A percentile compares a stretch with the other conserved stretches of the same genome.
Conservation (phyloP, 2,797 vertebrate species). For the Hoplostethus atlanticus region DNA sequence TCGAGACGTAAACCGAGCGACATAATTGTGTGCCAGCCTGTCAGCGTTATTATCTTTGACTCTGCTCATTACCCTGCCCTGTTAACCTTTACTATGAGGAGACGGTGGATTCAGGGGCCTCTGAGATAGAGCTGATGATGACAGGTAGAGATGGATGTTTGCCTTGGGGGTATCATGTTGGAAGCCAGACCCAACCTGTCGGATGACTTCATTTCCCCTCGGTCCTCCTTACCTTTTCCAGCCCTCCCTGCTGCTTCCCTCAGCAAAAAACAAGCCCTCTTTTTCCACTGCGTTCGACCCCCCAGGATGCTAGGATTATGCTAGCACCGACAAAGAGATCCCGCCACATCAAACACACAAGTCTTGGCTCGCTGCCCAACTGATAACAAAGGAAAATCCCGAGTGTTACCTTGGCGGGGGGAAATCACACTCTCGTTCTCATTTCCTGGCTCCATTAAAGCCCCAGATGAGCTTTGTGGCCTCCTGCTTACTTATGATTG, state of each 20-base stretch:
- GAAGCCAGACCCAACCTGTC: slow-evolving; percentile 59
- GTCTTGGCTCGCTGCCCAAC: slow-evolving; percentile 31
- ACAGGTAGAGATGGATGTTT: slow-evolving; percentile 62
- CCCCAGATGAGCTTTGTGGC: slow-evolving; percentile 20
- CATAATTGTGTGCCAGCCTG: slow-evolving; percentile 41
- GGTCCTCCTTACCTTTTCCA: slow-evolving; percentile 5
- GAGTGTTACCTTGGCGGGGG: slow-evolving; percentile 4
- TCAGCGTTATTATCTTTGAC: slow-evolving; percentile 37
- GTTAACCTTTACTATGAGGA: slow-evolving; percentile 55
- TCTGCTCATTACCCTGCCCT: slow-evolving; percentile 40
- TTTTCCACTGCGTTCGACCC: slow-evolving; percentile 33
- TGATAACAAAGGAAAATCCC: slow-evolving; percentile 34
- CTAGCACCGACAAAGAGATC: slow-evolving; percentile 27
- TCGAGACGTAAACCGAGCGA: slow-evolving; percentile 33
- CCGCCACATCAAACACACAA: slow-evolving; percentile 21
- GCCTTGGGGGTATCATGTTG: slow-evolving; percentile 51
- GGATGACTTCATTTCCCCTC: slow-evolving; percentile 58
- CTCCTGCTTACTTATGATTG: background rate
- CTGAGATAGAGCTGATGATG: slow-evolving; percentile 55
- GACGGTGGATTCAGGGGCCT: slow-evolving; percentile 4
- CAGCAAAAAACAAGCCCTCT: slow-evolving; percentile 47
- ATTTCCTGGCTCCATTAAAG: slow-evolving; percentile 1
- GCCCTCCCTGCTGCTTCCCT: slow-evolving; percentile 38
- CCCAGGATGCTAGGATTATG: slow-evolving; percentile 52
- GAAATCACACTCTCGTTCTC: slow-evolving; percentile 15